Evolutionary conservation across 2,888 invertebrate species (phyloP), one percentile per base, ranked within the genome.

Genomic region (Esperia sulphurella): DNA sequence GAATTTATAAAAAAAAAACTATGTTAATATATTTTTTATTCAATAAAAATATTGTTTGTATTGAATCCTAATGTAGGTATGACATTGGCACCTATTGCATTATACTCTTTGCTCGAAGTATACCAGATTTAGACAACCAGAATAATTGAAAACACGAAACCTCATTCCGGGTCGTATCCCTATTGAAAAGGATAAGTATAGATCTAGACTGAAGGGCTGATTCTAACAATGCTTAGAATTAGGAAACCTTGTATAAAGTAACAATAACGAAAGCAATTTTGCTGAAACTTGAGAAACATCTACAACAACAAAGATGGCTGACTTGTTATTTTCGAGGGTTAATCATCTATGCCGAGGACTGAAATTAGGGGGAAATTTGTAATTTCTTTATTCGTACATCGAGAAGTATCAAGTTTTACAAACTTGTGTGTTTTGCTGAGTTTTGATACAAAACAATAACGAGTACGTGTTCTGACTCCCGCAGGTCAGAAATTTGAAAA

Each of bases 251-350:
- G 37, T 46, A 50, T 43, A 48, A 55, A 55, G 46, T 52, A 49
- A 57, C 49, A 50, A 53, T 58, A 59, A 58, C 52, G 54, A 61
- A 58, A 64, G 59, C 59, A 58, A 74, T 73, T 73, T 68, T 53
- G 55, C 53, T 53, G 59, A 59, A 69, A 72, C 64, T 71, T 65
- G 56, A 64, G 64, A 53, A 70, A 67, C 62, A 70, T 68, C 62
- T 63, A 57, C 21, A 59, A 57, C 50, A 68, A 73, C 65, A 70
- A 70, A 76, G 64, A 68, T 65, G 63, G 60, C 63, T 49, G 64
- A 61, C 66, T 70, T 63, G 61, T 68, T 70, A 68, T 68, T 70
- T 69, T 62, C 52, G 54, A 70, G 68, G 65, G 69, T 70, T 73
- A 69, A 73, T 77, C 63, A 65, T 64, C 65, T 72, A 68, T 64